Percentiles rank a stretch among this genome's conserved stretches.
phyloP scores from a whole-genome alignment of 2,113 vertebrate species.

The Pachypanchax playfairii region DNA sequence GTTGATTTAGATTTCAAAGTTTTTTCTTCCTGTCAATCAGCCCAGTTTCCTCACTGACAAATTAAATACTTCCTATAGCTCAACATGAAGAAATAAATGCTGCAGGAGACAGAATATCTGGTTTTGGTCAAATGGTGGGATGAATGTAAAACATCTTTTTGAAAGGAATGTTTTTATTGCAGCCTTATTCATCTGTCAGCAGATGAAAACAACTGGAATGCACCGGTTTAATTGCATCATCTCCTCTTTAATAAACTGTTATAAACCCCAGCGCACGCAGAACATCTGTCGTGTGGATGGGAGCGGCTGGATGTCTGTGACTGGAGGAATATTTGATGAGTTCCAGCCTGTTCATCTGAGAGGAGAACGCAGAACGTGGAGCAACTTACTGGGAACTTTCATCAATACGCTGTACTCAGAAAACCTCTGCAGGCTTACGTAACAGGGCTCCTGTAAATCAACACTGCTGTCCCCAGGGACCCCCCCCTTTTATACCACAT shows the following conservation, averaged over 20 bases:
- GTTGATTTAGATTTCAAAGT: too few relatives aligned
- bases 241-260: neutral
- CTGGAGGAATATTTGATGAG: neutral
- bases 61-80: too few relatives aligned
- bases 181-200: too few relatives aligned
- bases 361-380: neutral
- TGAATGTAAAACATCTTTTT: too few relatives aligned
- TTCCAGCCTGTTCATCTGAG: neutral
- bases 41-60: too few relatives aligned
- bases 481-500: constrained; percentile 42
- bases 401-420: neutral
- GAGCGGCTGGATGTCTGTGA: neutral
- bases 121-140: too few relatives aligned
- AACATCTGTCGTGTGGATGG: neutral
- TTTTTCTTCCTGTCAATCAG: too few relatives aligned
- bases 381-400: constrained; percentile 4
- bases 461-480: constrained; percentile 35
- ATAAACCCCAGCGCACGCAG: neutral
- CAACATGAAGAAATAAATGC: too few relatives aligned
- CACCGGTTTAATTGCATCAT: neutral
- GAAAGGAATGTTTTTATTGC: too few relatives aligned
- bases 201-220: neutral
- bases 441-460: constrained; percentile 66
- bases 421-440: constrained; percentile 41
- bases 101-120: too few relatives aligned